phyloP scores from a whole-genome alignment of 2,888 invertebrate species.

The Ophion ellenae region DNA sequence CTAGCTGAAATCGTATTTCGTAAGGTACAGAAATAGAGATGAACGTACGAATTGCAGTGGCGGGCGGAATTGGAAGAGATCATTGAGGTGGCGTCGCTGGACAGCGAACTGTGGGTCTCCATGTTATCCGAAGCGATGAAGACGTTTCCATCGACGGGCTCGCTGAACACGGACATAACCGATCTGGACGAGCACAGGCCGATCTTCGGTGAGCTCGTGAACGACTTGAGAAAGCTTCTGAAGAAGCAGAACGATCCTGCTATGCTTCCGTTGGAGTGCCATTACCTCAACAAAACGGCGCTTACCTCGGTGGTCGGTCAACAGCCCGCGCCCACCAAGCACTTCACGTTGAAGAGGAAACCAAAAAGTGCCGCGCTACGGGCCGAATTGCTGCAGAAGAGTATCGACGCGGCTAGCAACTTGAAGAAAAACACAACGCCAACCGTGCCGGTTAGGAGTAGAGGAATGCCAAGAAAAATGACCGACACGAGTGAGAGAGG shows the following conservation, averaged over 20 bases:
- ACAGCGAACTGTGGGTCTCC: slow-evolving; percentile 98
- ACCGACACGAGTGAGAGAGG: slow-evolving; percentile 93
- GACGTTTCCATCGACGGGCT: slow-evolving; percentile 95
- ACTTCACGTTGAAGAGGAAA: slow-evolving; percentile 96
- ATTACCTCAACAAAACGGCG: slow-evolving; percentile 97
- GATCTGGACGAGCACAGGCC: slow-evolving; percentile 95
- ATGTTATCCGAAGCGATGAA: slow-evolving; percentile 98
- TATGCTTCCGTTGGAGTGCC: slow-evolving; percentile 97
- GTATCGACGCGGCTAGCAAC: slow-evolving; percentile 94
- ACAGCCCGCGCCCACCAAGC: slow-evolving; percentile 93
- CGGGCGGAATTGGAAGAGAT: slow-evolving; percentile 96
- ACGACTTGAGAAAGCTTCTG: slow-evolving; percentile 92
- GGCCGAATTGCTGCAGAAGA: slow-evolving; percentile 95
- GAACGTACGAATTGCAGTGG: slow-evolving; percentile 89
- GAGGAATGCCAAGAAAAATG: slow-evolving; percentile 95
- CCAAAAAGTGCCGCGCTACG: slow-evolving; percentile 96
- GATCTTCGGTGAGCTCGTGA: slow-evolving; percentile 95
- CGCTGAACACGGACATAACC: slow-evolving; percentile 94
- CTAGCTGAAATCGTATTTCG: background rate
- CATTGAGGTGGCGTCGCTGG: slow-evolving; percentile 95
- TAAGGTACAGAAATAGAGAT: background rate
- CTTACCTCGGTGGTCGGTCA: slow-evolving; percentile 94
- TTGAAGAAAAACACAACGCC: slow-evolving; percentile 95
- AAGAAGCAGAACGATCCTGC: slow-evolving; percentile 93
- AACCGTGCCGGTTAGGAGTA: slow-evolving; percentile 89